These are phyloP conservation scores for Phycodurus eques DNA, from an alignment of 2,113 vertebrate species.

Conservation along the genomic window DNA sequence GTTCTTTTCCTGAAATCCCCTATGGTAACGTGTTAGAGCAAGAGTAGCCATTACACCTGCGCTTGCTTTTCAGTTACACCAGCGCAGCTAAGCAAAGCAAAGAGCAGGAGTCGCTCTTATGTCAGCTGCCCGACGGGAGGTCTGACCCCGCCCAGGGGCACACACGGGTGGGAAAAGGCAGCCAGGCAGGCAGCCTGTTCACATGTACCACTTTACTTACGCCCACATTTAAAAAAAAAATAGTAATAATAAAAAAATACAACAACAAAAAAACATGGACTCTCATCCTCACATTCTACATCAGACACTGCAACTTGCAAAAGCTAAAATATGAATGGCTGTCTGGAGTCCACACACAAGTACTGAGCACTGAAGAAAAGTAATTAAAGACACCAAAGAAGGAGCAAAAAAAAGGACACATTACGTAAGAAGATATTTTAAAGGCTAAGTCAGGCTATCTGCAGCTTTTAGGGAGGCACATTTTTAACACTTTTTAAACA, in stretches of 20 bases:
- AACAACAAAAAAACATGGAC: not conserved
- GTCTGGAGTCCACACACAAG: conserved; percentile 5
- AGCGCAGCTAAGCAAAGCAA: conserved; percentile 43
- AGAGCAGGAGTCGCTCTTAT: conserved; percentile 30
- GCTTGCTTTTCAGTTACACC: conserved; percentile 39
- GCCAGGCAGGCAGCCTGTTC: conserved; percentile 35
- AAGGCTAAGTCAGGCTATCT: not conserved
- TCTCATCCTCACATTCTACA: not conserved
- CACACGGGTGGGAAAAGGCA: conserved; percentile 25
- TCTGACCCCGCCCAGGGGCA: conserved; percentile 22
- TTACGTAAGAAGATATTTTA: conserved; percentile 27
- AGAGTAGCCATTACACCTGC: conserved; percentile 39
- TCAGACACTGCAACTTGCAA: conserved; percentile 15
- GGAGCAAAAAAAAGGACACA: conserved; percentile 28
- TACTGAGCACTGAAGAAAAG: conserved; percentile 13
- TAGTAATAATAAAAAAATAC: no score
- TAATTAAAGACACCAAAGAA: conserved; percentile 40
- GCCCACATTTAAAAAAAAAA: conserved; percentile 7
- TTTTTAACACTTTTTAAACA: not conserved
- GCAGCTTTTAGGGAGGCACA: not conserved
- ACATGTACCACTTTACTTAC: conserved; percentile 22
- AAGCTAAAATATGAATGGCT: conserved; percentile 49
- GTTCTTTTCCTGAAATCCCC: not conserved
- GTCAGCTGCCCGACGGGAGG: conserved; percentile 35
- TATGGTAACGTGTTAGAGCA: conserved; percentile 19